Conservation (phyloP, 1,140 invertebrate species). For the Mizuhopecten yessoensis region DNA sequence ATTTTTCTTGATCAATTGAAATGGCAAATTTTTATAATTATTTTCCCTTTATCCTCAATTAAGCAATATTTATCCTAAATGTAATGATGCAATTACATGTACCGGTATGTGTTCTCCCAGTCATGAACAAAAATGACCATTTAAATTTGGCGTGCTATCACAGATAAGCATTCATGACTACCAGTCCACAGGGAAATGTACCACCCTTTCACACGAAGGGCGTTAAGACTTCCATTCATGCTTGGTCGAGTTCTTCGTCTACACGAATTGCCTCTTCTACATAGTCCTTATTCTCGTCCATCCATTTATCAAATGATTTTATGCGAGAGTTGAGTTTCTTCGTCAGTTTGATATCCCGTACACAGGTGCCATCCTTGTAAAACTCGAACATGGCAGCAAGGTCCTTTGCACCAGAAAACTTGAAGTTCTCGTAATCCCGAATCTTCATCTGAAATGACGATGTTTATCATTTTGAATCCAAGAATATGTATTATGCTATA, state of each 20-base stretch:
- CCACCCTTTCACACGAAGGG: neutral
- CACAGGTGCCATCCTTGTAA: constrained; percentile 57
- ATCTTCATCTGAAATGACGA: constrained; percentile 67
- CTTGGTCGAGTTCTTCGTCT: constrained; percentile 11
- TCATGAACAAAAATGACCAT: no score
- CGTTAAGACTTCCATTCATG: neutral
- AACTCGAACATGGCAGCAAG: constrained; percentile 76
- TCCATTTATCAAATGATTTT: constrained; percentile 68
- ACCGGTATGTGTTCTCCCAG: no score
- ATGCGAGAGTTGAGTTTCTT: constrained; percentile 66
- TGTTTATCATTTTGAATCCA: no score
- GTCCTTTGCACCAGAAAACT: constrained; percentile 71
- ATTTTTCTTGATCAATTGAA: no score
- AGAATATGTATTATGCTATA: no score
- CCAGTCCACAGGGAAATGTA: neutral
- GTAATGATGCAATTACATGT: no score
- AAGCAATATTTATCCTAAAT: no score
- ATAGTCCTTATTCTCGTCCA: constrained; percentile 60
- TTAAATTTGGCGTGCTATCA: no score
- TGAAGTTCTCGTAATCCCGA: constrained; percentile 73
- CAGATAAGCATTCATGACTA: no score
- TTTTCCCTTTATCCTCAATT: no score
- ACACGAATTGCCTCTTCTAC: constrained; percentile 59
- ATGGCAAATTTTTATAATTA: no score
- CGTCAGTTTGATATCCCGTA: constrained; percentile 67